Conservation (phyloP, 2,797 vertebrate species). For the Alfaro cultratus region DNA sequence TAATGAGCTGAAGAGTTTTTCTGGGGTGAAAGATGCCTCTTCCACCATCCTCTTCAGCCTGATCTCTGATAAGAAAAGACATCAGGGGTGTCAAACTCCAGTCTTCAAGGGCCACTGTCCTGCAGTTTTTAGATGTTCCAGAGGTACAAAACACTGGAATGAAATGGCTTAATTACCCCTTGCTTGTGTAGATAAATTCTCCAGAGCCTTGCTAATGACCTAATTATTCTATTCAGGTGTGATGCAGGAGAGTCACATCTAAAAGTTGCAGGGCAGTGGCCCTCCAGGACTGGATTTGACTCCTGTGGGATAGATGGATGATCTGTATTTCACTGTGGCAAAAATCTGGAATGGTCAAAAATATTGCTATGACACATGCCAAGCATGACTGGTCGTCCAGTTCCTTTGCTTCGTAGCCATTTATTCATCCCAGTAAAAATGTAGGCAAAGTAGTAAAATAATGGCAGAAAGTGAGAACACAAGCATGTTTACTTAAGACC, state of each 20-base stretch:
- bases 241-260: no score
- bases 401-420: neutral
- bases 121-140: no score
- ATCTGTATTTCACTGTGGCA: neutral
- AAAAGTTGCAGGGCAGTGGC: no score
- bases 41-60: neutral
- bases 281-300: no score
- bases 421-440: neutral
- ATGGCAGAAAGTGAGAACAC: constrained; percentile 15
- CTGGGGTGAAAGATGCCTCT: neutral
- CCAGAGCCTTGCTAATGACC: no score
- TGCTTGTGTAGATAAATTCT: no score
- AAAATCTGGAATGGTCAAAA: neutral
- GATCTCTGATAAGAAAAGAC: neutral
- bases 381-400: neutral
- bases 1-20: neutral
- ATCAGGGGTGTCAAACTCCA: no score
- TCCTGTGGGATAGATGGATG: neutral
- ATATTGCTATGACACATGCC: neutral
- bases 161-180: no score
- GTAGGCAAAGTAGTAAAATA: neutral
- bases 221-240: no score
- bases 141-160: no score
- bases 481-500: constrained; percentile 35
- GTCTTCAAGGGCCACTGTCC: no score